These are phyloP conservation scores for Diaphora mendica DNA, from an alignment of 2,888 invertebrate species.

Conservation along the genomic window DNA sequence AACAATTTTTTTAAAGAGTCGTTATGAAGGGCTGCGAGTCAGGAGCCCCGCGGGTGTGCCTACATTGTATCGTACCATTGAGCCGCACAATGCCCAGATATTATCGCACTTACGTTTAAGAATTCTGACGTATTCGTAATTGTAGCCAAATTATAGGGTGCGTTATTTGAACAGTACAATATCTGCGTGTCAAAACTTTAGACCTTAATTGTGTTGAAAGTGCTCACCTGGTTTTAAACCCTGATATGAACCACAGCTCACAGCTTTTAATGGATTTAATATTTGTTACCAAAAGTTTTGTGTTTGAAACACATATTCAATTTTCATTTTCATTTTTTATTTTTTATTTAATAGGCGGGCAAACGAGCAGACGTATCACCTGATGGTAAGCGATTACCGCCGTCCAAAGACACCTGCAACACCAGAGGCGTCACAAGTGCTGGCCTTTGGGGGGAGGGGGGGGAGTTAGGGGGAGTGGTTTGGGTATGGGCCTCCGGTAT, in stretches of 20 bases:
- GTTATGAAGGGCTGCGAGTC: constrained; percentile 47
- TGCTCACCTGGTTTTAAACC: constrained; percentile 23
- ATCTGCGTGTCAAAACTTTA: constrained; percentile 23
- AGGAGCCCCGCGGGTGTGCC: constrained; percentile 43
- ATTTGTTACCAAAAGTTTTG: background rate
- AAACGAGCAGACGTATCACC: too few species aligned
- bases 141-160: constrained; percentile 38
- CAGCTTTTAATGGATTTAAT: background rate
- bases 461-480: too few species aligned
- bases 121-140: constrained; percentile 33
- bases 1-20: constrained; percentile 48
- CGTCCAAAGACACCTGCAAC: too few species aligned
- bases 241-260: background rate
- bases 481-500: too few species aligned
- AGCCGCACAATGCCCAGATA: constrained; percentile 43
- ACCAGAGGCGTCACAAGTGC: too few species aligned
- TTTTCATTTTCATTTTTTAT: background rate
- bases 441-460: too few species aligned
- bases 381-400: too few species aligned
- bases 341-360: too few species aligned
- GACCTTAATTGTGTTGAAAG: constrained; percentile 9
- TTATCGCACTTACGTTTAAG: constrained; percentile 41
- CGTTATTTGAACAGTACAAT: constrained; percentile 19
- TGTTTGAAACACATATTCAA: background rate
- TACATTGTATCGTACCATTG: constrained; percentile 36